Percentiles rank a stretch among this genome's conserved stretches.
Evolutionary conservation across 2,113 vertebrate species (phyloP).

Genomic region (Rhinopomastus cyanomelas): DNA sequence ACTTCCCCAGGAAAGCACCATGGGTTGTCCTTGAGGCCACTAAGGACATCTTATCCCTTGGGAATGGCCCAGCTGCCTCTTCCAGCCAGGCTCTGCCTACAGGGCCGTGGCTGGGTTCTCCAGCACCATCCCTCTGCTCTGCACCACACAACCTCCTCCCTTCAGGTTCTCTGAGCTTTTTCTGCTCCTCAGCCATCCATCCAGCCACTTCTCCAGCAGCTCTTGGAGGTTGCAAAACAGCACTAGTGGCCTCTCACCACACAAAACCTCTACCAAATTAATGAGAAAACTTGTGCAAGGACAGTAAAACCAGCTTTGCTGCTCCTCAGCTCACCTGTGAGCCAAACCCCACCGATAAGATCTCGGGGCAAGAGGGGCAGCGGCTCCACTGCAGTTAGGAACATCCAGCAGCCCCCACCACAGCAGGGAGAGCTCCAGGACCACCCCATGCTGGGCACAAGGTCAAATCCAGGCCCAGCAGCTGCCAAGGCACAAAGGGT

Average conservation of each 20-base stretch:
- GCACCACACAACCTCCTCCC: not conserved
- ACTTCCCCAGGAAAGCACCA: not conserved
- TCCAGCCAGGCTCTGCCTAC: not conserved
- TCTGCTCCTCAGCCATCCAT: not conserved
- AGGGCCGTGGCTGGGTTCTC: not conserved
- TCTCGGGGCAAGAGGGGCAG: not conserved
- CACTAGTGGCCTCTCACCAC: not conserved
- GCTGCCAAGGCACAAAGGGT: rapidly evolving
- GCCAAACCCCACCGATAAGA: not conserved
- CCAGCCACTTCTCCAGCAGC: not conserved
- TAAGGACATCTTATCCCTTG: not conserved
- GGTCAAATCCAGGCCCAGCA: not conserved
- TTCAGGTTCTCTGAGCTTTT: not conserved
- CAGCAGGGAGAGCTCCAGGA: not conserved
- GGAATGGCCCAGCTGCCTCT: not conserved
- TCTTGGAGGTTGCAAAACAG: not conserved
- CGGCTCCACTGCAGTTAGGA: not conserved
- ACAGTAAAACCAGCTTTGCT: not conserved
- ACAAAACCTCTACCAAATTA: not conserved
- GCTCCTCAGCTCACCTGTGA: not conserved
- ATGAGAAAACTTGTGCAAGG: not conserved
- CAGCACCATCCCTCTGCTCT: not conserved
- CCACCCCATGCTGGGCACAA: not conserved
- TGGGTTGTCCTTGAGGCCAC: not conserved
- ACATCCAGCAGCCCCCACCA: not conserved